Evolutionary conservation across 1,140 invertebrate genomes (phyloP).

Genomic region (Pseudomyrmex flavicornis): DNA sequence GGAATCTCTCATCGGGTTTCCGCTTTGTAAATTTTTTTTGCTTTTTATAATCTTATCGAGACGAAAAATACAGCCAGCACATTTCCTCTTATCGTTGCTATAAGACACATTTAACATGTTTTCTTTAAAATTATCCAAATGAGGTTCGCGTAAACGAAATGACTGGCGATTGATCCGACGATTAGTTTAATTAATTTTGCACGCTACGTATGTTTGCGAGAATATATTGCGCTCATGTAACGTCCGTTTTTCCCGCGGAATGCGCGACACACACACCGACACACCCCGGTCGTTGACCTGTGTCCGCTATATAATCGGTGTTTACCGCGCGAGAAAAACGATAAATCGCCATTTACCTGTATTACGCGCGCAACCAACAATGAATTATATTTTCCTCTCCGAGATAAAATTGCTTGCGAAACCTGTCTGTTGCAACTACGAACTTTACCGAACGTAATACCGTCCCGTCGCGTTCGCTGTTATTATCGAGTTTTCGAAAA

Average conservation of each 20-base stretch:
- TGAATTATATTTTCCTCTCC: background rate
- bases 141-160: no score
- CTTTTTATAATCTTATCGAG: no score
- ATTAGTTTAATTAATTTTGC: background rate
- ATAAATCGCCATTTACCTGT: background rate
- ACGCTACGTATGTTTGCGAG: background rate
- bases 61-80: no score
- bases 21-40: no score
- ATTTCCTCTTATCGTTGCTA: no score
- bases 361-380: background rate
- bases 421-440: background rate
- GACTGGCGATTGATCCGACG: background rate
- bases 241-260: background rate
- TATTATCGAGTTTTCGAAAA: background rate
- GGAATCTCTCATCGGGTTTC: no score
- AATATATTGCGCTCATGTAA: background rate
- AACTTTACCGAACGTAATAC: background rate
- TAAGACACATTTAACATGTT: no score
- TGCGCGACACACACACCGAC: background rate
- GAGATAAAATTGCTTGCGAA: background rate
- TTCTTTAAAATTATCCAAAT: no score
- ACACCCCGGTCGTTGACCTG: constrained; percentile 1
- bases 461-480: background rate
- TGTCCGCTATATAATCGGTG: background rate
- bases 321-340: background rate